phyloP scores from a whole-genome alignment of 2,113 vertebrate genomes.

The Polypterus bichir region DNA sequence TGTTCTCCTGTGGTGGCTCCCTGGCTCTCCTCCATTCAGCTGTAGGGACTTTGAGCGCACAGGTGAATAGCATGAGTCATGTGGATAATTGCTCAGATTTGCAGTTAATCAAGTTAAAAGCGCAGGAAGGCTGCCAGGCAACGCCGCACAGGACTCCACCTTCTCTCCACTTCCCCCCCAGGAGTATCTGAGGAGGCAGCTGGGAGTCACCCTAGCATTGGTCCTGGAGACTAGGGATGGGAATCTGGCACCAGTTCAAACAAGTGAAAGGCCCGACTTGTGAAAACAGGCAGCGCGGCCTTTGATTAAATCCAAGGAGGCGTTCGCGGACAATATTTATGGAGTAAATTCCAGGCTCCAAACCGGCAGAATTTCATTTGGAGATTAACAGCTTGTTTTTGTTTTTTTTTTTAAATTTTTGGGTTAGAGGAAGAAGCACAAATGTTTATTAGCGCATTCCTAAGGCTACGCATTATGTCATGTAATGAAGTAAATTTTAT shows the following conservation, averaged over 20 bases:
- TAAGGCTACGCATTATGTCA: too few species aligned
- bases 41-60: background rate
- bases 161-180: background rate
- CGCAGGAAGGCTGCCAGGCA: slow-evolving; percentile 8
- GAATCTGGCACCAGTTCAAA: slow-evolving; percentile 5
- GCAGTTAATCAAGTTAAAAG: slow-evolving; percentile 10
- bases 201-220: background rate
- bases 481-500: too few species aligned
- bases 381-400: background rate
- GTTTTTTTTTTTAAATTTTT: too few species aligned
- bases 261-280: slow-evolving; percentile 2
- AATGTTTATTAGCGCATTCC: too few species aligned
- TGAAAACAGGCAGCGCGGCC: slow-evolving; percentile 3
- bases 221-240: background rate
- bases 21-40: background rate
- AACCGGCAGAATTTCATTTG: background rate
- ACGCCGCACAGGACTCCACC: background rate
- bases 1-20: background rate
- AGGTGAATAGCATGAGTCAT: slow-evolving; percentile 10
- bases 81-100: slow-evolving; percentile 6
- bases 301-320: slow-evolving; percentile 2
- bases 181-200: background rate
- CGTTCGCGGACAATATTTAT: background rate
- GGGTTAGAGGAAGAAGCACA: too few species aligned
- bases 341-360: background rate